Evolutionary conservation across 2,797 vertebrate species (phyloP), one percentile per base, ranked within the genome.

Genomic region (Sebastes diaconus): DNA sequence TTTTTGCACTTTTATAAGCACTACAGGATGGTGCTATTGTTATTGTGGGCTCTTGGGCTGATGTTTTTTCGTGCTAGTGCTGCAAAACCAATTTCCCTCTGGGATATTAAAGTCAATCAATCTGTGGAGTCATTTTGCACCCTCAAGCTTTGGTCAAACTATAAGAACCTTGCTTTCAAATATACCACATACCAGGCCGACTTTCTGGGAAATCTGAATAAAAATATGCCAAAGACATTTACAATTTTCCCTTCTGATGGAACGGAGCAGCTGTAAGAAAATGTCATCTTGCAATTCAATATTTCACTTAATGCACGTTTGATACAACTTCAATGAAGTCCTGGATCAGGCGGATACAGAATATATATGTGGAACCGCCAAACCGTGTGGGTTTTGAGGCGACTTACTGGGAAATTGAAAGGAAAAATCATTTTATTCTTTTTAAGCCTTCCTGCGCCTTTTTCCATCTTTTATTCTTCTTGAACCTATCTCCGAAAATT

Each of bases 401-500:
- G 42, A 69, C 55, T 66, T 77, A 27, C 54, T 39, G 29, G 13
- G 34, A 69, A 67, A 73, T 36, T 70, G 73, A 74, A 83, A 71
- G n/a, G 11, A 67, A 79, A 80, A 58, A 71, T 65, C 0, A 30
- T 68, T 80, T 84, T 34, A 54, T 68, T 65, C 54, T 71, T 64
- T 60, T 24, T n/a, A 67, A 79, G 34, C 46, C n/a, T 24, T 5
- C 52, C 24, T 54, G 6, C 16, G 27, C 4, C 16, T 24, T 22
- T 73, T 73, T 70, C 59, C 8, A 34, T 58, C 75, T 75, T 73
- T 68, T 20, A 29, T 75, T 73, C 18, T 22, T 74, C 60, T 70
- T 60, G 66, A 80, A 68, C 29, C n/a, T 71, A 61, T 80, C 59
- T 63, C 42, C 39, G 27, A n/a, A 57, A 34, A 34, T 75, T 81